Conservation (phyloP, 2,888 invertebrate genomes). For the Drosophila merina region DNA sequence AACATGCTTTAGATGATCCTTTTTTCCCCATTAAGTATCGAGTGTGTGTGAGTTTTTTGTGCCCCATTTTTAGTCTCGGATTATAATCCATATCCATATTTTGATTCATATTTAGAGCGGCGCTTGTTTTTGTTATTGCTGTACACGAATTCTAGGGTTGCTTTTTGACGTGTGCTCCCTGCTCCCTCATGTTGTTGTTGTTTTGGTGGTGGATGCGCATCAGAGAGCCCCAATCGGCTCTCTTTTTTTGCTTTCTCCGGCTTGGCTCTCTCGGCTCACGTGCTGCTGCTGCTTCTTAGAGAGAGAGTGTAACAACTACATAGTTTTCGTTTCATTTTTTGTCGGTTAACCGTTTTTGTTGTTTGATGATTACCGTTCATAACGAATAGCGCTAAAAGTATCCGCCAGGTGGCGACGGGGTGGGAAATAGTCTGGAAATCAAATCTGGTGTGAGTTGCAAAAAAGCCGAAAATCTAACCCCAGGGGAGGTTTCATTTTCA, state of each 20-base stretch:
- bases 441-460: neutral
- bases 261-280: constrained; percentile 34
- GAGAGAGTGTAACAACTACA: constrained; percentile 20
- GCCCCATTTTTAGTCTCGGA: constrained; percentile 77
- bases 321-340: constrained; percentile 31
- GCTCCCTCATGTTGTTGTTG: constrained; percentile 46
- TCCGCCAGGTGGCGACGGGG: constrained; percentile 34
- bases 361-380: constrained; percentile 34
- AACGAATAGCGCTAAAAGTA: constrained; percentile 25
- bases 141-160: constrained; percentile 64
- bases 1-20: constrained; percentile 30
- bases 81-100: constrained; percentile 79
- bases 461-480: neutral
- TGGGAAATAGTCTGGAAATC: neutral
- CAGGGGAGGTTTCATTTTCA: neutral
- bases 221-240: constrained; percentile 29
- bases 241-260: neutral
- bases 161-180: constrained; percentile 62
- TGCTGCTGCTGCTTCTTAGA: constrained; percentile 7
- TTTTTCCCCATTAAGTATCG: constrained; percentile 17
- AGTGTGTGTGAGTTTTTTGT: constrained; percentile 41
- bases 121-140: constrained; percentile 45
- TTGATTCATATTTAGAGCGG: constrained; percentile 65
- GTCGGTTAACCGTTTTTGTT: constrained; percentile 42
- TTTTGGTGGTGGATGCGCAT: constrained; percentile 46